Conservation (phyloP, 2,113 vertebrate genomes). For the Nesospiza acunhae region DNA sequence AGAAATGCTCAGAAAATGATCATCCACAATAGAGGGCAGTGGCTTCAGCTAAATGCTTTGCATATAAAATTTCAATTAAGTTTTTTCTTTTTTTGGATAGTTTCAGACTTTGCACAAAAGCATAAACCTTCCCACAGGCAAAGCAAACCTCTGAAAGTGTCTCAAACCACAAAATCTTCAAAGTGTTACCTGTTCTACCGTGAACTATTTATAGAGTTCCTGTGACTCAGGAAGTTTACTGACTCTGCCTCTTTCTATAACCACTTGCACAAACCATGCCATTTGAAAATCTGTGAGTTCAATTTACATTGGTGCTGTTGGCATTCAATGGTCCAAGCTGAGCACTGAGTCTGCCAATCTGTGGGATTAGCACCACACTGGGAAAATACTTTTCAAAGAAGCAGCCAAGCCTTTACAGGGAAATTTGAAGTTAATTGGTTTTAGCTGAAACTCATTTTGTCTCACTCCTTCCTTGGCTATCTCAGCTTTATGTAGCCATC, state of each 20-base stretch:
- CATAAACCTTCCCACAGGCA: neutral
- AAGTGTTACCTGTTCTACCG: neutral
- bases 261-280: neutral
- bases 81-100: neutral
- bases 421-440: neutral
- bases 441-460: neutral
- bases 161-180: neutral
- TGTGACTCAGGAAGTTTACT: neutral
- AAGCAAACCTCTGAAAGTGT: neutral
- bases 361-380: neutral
- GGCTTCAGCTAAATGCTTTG: neutral
- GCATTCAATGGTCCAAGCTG: neutral
- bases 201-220: neutral
- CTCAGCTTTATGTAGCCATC: neutral
- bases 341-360: neutral
- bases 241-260: neutral
- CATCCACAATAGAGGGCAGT: neutral
- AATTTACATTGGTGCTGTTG: neutral
- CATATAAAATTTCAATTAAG: neutral
- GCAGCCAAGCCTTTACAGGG: neutral
- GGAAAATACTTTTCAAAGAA: neutral
- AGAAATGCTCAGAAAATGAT: neutral
- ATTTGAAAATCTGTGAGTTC: neutral
- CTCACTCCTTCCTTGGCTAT: neutral
- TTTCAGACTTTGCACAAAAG: neutral